Evolutionary conservation across 1,140 invertebrate species (phyloP).

Genomic region (Samia ricini): DNA sequence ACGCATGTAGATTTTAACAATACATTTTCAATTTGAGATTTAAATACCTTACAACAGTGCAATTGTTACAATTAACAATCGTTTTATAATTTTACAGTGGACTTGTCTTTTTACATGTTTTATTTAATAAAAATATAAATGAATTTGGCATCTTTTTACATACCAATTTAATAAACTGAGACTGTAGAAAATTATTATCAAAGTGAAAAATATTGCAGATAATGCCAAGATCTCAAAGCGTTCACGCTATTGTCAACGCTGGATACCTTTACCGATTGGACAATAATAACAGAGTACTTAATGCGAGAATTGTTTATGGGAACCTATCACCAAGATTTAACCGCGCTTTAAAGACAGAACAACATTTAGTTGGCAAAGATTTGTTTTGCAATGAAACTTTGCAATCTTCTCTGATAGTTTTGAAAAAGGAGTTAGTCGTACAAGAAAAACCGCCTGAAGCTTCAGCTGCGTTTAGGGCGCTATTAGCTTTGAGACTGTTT

Average conservation of each 20-base stretch:
- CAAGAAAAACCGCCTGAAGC: slow-evolving; percentile 76
- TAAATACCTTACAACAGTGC: too few species aligned
- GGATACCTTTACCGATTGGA: slow-evolving; percentile 82
- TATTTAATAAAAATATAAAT: too few species aligned
- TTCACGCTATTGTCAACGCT: slow-evolving; percentile 85
- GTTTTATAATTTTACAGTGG: neutral
- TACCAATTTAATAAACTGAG: too few species aligned
- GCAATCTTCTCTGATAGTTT: slow-evolving; percentile 70
- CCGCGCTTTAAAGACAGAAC: slow-evolving; percentile 82
- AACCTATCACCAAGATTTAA: slow-evolving; percentile 81
- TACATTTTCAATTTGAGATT: neutral
- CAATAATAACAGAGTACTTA: slow-evolving; percentile 45
- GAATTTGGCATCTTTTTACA: neutral
- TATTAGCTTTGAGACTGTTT: slow-evolving; percentile 79
- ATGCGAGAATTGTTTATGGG: slow-evolving; percentile 78
- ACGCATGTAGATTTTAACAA: neutral
- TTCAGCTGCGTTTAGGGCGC: slow-evolving; percentile 78
- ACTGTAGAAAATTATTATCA: too few species aligned
- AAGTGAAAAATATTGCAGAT: slow-evolving; percentile 78
- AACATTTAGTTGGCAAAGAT: slow-evolving; percentile 77
- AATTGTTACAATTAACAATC: neutral
- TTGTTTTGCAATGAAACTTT: slow-evolving; percentile 71
- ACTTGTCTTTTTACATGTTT: too few species aligned
- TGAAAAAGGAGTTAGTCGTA: slow-evolving; percentile 80
- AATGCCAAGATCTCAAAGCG: slow-evolving; percentile 83